A percentile compares a stretch with the other conserved stretches of the same genome.
Conservation (phyloP, 2,888 invertebrate species). For the Platycheirus albimanus region DNA sequence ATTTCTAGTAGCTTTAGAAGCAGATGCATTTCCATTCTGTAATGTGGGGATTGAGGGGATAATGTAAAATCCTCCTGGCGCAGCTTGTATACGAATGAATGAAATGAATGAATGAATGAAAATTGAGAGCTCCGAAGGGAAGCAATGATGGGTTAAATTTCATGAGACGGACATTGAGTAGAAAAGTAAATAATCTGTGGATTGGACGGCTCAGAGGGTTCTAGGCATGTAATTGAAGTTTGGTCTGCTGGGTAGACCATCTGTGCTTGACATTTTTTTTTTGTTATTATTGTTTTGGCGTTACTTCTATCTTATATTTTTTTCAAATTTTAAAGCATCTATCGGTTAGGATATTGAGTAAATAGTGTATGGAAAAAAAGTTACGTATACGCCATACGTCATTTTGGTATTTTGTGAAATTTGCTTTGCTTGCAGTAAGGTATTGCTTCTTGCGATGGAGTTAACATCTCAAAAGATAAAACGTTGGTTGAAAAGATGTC, state of each 20-base stretch:
- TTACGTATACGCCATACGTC: neutral
- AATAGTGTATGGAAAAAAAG: too few species aligned
- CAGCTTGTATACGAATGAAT: conserved; percentile 13
- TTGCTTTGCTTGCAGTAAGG: too few species aligned
- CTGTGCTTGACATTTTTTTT: conserved; percentile 17
- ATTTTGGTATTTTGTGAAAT: too few species aligned
- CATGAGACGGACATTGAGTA: conserved; percentile 24
- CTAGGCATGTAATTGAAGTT: neutral
- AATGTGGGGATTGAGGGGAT: neutral
- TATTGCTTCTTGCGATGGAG: too few species aligned
- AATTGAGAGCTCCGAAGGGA: conserved; percentile 37
- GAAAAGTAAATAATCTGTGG: conserved; percentile 15
- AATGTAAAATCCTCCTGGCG: conserved; percentile 15
- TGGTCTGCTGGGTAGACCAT: neutral
- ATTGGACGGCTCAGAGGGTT: conserved; percentile 1
- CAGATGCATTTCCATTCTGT: conserved; percentile 23
- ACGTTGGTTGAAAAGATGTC: too few species aligned
- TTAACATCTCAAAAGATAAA: too few species aligned
- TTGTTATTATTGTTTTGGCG: neutral
- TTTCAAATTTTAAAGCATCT: too few species aligned
- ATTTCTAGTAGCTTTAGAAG: conserved; percentile 13
- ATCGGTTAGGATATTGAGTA: too few species aligned
- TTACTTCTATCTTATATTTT: too few species aligned
- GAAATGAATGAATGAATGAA: conserved; percentile 33
- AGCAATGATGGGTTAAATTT: conserved; percentile 62